Base-by-base conservation (phyloP, 2,888 invertebrate genomes). In the Apamea epomidion region DNA sequence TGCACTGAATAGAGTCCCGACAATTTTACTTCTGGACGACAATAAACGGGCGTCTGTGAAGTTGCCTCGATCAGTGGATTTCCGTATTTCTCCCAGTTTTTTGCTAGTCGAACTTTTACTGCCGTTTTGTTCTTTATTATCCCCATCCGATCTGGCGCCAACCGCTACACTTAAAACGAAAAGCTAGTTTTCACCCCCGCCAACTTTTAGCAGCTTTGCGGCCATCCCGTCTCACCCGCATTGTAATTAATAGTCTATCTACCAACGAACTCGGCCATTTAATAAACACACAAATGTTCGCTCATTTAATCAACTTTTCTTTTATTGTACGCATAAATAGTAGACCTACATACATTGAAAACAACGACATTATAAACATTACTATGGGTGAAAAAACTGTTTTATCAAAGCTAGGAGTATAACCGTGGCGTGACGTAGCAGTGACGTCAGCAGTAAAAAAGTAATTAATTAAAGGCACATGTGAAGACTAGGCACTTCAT, bases 361-460 rank as follows among this genome's bases (percentile, higher is more conserved):
- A 85, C 32, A 71, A 25, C 32, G 54, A 75, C 67, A 85, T 69
- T 65, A 60, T 77, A 75, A 67, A 67, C 18, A n/a, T 65, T 71
- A 65, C 32, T 45, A 73, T 58, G 60, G 25, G n/a, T 29, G 8
- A 37, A 83, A 74, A 75, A 82, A 68, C 10, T 8, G 48, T 58
- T 83, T 51, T 83, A 81, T 25, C 74, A 65, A 81, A 73, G 32
- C 18, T 14, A 72, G 7, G 42, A 42, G 42, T 7, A 42, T 54
- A 80, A 74, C 62, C 68, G 45, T 79, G 48, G 48, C 75, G 80
- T 85, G 80, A 76, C 67, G 85, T 76, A 68, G 71, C 45, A 4
- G 58, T 87, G 87, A 87, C 84, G 87, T 85, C 69, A 74, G 85
- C 84, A 58, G 21, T 48, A 73, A 87, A 84, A 77, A 78, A 58